Conservation (phyloP, 2,113 vertebrate genomes). For the Syngnathus floridae region DNA sequence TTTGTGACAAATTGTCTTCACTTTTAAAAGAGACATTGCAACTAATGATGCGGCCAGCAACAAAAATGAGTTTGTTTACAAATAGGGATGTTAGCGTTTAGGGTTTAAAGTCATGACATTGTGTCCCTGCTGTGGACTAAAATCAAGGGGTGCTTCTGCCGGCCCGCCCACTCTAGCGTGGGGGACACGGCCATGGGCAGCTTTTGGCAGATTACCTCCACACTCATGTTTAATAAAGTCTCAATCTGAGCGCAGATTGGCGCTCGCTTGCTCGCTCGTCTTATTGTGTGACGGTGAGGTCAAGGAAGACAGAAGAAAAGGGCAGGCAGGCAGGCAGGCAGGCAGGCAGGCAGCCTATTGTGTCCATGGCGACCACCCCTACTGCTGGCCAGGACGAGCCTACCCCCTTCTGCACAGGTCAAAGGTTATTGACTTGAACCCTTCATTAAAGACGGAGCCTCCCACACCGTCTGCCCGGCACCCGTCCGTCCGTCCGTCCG, state of each 20-base stretch:
- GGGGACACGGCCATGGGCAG: conserved; percentile 45
- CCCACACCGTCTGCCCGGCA: conserved; percentile 9
- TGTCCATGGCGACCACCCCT: conserved; percentile 23
- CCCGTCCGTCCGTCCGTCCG: background rate
- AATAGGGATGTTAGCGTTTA: conserved; percentile 51
- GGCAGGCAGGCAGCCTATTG: conserved; percentile 30
- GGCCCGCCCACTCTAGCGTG: background rate
- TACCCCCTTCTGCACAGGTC: conserved; percentile 36
- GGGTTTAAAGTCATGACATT: conserved; percentile 14
- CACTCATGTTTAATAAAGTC: conserved; percentile 59
- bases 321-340: conserved; percentile 6
- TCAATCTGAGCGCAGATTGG: conserved; percentile 50
- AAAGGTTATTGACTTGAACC: conserved; percentile 41
- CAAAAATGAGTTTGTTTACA: background rate
- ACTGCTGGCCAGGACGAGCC: conserved; percentile 44
- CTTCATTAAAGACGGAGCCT: conserved; percentile 15
- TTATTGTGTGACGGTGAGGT: conserved; percentile 70
- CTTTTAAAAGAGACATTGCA: too few species aligned
- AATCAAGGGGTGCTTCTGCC: conserved; percentile 29
- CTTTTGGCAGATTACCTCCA: conserved; percentile 54
- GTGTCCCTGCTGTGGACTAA: conserved; percentile 42
- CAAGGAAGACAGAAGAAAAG: conserved; percentile 34
- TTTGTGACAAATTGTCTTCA: too few species aligned
- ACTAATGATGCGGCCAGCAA: too few species aligned
- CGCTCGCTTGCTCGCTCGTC: conserved; percentile 32